These are phyloP conservation scores for Trisateles emortualis DNA, from an alignment of 2,888 invertebrate species.

Conservation along the genomic window DNA sequence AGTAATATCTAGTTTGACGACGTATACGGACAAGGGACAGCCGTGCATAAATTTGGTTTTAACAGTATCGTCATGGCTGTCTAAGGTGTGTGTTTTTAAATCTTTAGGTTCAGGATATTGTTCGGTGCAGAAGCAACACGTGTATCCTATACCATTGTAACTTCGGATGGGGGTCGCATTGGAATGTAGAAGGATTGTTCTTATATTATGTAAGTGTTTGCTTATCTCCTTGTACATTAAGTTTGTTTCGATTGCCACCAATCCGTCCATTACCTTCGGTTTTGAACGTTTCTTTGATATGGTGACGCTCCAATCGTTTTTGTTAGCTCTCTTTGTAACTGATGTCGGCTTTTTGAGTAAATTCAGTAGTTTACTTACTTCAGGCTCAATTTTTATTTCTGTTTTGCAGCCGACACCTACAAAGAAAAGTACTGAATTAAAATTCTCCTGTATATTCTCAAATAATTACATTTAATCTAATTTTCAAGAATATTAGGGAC, in stretches of 20 bases:
- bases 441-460: slow-evolving; percentile 13
- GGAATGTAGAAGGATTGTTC: slow-evolving; percentile 55
- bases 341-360: slow-evolving; percentile 18
- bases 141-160: slow-evolving; percentile 58
- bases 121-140: slow-evolving; percentile 61
- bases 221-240: slow-evolving; percentile 17
- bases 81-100: slow-evolving; percentile 60
- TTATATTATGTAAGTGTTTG: slow-evolving; percentile 53
- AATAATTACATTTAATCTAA: background rate
- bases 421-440: slow-evolving; percentile 52
- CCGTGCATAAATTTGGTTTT: slow-evolving; percentile 55
- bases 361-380: slow-evolving; percentile 28
- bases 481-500: background rate
- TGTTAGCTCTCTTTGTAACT: slow-evolving; percentile 8
- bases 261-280: background rate
- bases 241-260: background rate
- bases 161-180: slow-evolving; percentile 69
- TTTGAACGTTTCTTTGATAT: slow-evolving; percentile 17
- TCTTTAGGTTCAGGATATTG: slow-evolving; percentile 53
- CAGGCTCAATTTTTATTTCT: slow-evolving; percentile 32
- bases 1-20: slow-evolving; percentile 41
- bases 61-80: slow-evolving; percentile 47
- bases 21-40: slow-evolving; percentile 32
- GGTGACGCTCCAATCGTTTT: slow-evolving; percentile 31
- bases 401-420: slow-evolving; percentile 53